Percentiles rank a stretch among this genome's conserved stretches.
Conservation (phyloP, 2,888 invertebrate species). For the Coelopa pilipes region DNA sequence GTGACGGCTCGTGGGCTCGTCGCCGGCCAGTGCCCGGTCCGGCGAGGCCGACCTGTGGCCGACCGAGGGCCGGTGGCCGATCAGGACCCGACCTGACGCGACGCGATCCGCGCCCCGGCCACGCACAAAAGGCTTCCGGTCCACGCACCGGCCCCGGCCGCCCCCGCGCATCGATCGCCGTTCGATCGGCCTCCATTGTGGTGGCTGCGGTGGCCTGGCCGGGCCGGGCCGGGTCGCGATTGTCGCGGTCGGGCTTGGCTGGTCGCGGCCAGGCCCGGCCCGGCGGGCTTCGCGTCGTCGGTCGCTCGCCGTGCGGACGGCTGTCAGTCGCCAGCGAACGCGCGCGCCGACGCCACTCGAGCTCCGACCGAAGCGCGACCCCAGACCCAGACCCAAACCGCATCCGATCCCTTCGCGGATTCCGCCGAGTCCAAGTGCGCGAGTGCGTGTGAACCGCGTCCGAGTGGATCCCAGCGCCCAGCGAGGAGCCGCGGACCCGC, state of each 20-base stretch:
- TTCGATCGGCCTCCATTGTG: not conserved
- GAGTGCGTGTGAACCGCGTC: no score
- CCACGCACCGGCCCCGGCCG: not conserved
- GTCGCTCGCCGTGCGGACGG: no score
- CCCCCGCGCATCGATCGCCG: not conserved
- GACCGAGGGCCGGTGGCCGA: not conserved
- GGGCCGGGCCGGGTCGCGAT: not conserved
- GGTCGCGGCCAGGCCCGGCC: conserved; percentile 23
- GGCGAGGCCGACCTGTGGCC: not conserved
- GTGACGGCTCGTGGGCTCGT: not conserved
- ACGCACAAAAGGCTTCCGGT: conserved; percentile 23
- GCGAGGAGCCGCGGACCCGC: no score
- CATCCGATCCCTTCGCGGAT: no score
- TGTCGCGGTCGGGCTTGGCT: conserved; percentile 5
- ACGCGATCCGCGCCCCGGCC: no score
- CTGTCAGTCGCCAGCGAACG: conserved; percentile 61
- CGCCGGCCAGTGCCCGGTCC: not conserved
- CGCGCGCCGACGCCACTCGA: conserved; percentile 58
- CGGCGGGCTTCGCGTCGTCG: conserved; percentile 35
- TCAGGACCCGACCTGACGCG: no score
- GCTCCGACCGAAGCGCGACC: conserved; percentile 31
- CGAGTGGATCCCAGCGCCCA: no score
- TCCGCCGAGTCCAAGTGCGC: no score
- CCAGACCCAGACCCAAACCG: not conserved
- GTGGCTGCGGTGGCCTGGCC: not conserved